Percentiles rank a stretch among this genome's conserved stretches.
Evolutionary conservation across 2,113 vertebrate genomes (phyloP).

Genomic region (Rhea americana): DNA sequence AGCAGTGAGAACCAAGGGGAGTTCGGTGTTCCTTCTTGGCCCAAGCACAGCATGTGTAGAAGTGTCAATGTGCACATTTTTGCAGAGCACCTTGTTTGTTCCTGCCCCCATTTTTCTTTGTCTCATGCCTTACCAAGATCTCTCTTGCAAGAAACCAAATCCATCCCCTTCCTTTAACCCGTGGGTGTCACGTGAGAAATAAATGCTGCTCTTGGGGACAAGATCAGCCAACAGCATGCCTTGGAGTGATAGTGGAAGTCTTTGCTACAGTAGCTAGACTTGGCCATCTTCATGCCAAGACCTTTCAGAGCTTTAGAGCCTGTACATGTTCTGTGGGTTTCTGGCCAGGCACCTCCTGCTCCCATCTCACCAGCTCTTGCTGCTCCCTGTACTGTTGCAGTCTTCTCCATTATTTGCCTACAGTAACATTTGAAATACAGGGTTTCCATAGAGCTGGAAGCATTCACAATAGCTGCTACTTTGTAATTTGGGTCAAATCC

Average conservation of each 20-base stretch:
- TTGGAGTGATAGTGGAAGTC: background rate
- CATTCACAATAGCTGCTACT: background rate
- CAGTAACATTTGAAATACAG: background rate
- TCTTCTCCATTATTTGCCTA: background rate
- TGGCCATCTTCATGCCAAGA: background rate
- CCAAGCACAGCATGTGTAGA: background rate
- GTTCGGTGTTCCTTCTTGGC: background rate
- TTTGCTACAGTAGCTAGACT: background rate
- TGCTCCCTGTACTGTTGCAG: background rate
- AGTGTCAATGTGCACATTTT: background rate
- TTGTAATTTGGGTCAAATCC: background rate
- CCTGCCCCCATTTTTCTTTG: background rate
- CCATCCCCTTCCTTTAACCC: background rate
- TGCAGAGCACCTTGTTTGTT: background rate
- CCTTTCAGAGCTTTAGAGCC: background rate
- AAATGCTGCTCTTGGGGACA: background rate
- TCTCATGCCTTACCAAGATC: background rate
- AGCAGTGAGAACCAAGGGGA: background rate
- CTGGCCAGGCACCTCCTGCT: background rate
- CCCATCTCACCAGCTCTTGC: background rate
- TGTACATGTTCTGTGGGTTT: background rate
- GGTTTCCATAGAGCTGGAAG: background rate
- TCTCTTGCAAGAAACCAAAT: background rate
- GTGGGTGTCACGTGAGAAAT: fast-evolving
- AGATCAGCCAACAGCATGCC: background rate